Conservation (phyloP, 2,888 invertebrate species). For the Chloroclysta siterata region DNA sequence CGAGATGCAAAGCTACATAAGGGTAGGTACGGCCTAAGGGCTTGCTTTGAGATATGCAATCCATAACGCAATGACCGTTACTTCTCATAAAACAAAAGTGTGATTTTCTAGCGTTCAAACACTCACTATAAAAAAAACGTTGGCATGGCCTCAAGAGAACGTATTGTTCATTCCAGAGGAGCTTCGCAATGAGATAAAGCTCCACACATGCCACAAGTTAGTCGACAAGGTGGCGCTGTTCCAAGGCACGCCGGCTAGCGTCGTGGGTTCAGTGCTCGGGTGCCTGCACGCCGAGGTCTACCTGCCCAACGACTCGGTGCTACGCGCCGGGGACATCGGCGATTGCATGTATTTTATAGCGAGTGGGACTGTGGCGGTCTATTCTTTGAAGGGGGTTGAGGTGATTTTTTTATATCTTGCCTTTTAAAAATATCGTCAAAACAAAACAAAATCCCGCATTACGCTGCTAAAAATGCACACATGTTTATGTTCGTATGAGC, state of each 20-base stretch:
- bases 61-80: no score
- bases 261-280: constrained; percentile 81
- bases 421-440: no score
- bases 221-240: constrained; percentile 84
- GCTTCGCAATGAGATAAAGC: constrained; percentile 80
- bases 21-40: no score
- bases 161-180: constrained; percentile 56
- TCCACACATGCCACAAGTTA: constrained; percentile 82
- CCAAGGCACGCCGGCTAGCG: constrained; percentile 70
- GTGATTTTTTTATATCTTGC: no score
- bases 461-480: no score
- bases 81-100: no score
- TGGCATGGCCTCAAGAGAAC: no score
- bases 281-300: constrained; percentile 84
- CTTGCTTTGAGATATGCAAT: no score
- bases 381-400: constrained; percentile 86
- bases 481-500: background rate
- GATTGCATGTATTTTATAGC: constrained; percentile 88
- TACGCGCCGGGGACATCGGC: constrained; percentile 83
- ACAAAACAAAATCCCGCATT: no score
- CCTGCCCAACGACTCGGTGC: constrained; percentile 85
- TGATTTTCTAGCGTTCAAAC: no score
- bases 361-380: constrained; percentile 86
- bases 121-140: no score
- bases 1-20: no score